Conservation (phyloP, 2,888 invertebrate species). For the Thereva unica region DNA sequence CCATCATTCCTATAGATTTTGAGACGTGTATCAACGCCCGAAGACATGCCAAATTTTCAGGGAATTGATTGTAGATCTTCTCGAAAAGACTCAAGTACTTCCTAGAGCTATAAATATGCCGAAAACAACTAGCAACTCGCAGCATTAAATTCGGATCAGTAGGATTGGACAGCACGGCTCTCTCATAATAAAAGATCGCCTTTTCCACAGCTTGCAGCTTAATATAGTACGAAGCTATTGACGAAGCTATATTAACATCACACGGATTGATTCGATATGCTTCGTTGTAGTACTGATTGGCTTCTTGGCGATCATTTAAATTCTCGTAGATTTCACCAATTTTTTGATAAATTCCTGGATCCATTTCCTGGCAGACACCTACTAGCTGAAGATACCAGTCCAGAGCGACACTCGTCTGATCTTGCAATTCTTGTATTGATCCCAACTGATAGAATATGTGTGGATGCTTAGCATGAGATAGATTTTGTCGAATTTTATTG, state of each 20-base stretch:
- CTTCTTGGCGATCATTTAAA: conserved; percentile 88
- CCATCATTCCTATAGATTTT: conserved; percentile 78
- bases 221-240: conserved; percentile 87
- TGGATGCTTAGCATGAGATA: conserved; percentile 70
- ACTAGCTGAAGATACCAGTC: conserved; percentile 76
- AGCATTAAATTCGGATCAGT: conserved; percentile 82
- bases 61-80: conserved; percentile 80
- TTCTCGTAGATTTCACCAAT: conserved; percentile 88
- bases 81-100: conserved; percentile 57
- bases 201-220: conserved; percentile 88
- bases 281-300: conserved; percentile 60
- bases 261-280: conserved; percentile 56
- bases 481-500: conserved; percentile 73
- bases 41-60: conserved; percentile 94
- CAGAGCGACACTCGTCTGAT: conserved; percentile 65
- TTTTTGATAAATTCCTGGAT: conserved; percentile 85
- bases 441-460: conserved; percentile 75
- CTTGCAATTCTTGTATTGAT: conserved; percentile 72
- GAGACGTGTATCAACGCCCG: conserved; percentile 60
- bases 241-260: conserved; percentile 73
- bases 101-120: conserved; percentile 73
- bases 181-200: conserved; percentile 80
- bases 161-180: conserved; percentile 76
- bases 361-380: conserved; percentile 71
- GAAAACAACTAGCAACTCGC: conserved; percentile 82